Conservation (phyloP, 2,797 vertebrate species). For the Leuciscus waleckii region DNA sequence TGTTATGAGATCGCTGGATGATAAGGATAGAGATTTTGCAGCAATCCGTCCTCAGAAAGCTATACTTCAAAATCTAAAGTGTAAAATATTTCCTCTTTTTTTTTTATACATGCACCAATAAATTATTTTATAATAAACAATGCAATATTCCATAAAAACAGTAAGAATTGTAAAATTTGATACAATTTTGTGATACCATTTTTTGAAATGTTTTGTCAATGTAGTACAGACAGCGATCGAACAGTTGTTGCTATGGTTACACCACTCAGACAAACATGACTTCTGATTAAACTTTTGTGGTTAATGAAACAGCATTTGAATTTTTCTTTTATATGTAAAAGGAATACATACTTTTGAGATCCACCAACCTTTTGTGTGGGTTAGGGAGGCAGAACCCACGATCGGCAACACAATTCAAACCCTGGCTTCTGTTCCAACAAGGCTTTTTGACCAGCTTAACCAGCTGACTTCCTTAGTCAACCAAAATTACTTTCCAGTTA, state of each 20-base stretch:
- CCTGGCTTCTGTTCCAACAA: background rate
- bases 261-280: background rate
- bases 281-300: conserved; percentile 8
- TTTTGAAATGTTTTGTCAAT: background rate
- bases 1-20: too few relatives aligned
- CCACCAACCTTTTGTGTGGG: background rate
- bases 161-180: too few relatives aligned
- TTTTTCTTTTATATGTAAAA: background rate
- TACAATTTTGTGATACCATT: background rate
- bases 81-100: too few relatives aligned
- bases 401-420: background rate
- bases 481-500: background rate
- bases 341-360: background rate
- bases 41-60: too few relatives aligned
- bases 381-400: background rate
- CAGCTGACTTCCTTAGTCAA: background rate
- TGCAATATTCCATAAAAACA: too few relatives aligned
- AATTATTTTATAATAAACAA: too few relatives aligned
- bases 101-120: too few relatives aligned
- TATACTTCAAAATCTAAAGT: too few relatives aligned
- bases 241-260: background rate
- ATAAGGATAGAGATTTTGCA: too few relatives aligned
- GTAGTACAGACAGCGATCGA: background rate
- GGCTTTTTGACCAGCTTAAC: background rate
- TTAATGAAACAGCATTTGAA: background rate